Evolutionary conservation across 1,140 invertebrate genomes (phyloP).

Genomic region (Zaprionus gabonicus): DNA sequence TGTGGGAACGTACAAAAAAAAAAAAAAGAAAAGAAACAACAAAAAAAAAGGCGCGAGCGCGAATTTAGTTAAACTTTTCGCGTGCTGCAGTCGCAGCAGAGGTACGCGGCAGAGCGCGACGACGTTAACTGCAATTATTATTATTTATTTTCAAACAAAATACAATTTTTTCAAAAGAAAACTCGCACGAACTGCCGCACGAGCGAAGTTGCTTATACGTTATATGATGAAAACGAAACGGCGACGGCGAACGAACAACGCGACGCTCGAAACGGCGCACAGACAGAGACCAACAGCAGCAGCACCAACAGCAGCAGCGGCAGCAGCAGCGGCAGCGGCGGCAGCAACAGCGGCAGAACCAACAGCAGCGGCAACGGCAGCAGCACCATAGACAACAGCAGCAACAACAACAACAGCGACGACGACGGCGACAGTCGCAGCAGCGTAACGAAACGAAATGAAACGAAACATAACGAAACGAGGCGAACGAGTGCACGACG

Average conservation of each 20-base stretch:
- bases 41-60: slow-evolving; percentile 17
- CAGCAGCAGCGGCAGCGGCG: slow-evolving; percentile 24
- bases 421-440: not conserved
- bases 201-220: slow-evolving; percentile 59
- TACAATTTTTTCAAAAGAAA: slow-evolving; percentile 49
- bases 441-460: slow-evolving; percentile 46
- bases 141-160: slow-evolving; percentile 43
- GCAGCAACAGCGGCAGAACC: slow-evolving; percentile 5
- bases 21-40: not conserved
- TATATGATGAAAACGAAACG: slow-evolving; percentile 65
- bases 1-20: not conserved
- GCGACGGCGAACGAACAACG: slow-evolving; percentile 42
- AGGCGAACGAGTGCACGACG: slow-evolving; percentile 31
- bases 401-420: slow-evolving; percentile 20
- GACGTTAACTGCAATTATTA: slow-evolving; percentile 7
- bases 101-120: not conserved
- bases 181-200: slow-evolving; percentile 61
- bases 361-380: slow-evolving; percentile 13
- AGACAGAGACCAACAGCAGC: slow-evolving; percentile 33
- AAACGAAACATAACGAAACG: slow-evolving; percentile 36
- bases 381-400: slow-evolving; percentile 29
- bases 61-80: not conserved
- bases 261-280: slow-evolving; percentile 27
- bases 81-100: not conserved
- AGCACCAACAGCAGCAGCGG: slow-evolving; percentile 9